Conservation (phyloP, 2,113 vertebrate species). For the Emydocephalus ijimae region DNA sequence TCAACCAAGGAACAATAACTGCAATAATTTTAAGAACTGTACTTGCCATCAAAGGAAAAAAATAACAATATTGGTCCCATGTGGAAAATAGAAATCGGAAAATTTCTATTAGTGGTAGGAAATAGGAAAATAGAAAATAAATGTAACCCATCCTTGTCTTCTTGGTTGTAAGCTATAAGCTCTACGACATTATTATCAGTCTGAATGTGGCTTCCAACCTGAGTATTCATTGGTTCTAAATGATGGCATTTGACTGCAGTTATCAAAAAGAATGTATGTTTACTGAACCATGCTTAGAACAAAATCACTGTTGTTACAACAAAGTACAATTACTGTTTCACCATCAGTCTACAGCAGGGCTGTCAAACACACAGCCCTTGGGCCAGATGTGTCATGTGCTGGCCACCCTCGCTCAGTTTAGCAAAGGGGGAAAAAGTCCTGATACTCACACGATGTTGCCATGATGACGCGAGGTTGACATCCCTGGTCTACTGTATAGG, state of each 20-base stretch:
- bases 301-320: background rate
- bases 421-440: too few relatives aligned
- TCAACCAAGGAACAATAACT: background rate
- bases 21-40: background rate
- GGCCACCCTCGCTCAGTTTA: too few relatives aligned
- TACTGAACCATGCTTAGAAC: background rate
- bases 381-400: too few relatives aligned
- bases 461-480: too few relatives aligned
- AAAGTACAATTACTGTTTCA: background rate
- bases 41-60: background rate
- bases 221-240: background rate
- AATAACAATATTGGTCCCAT: background rate
- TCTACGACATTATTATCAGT: background rate
- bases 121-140: constrained; percentile 1
- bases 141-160: background rate
- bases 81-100: too few relatives aligned
- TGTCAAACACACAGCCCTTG: too few relatives aligned
- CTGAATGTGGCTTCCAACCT: background rate
- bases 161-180: background rate
- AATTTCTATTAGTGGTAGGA: too few relatives aligned
- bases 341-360: background rate
- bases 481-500: too few relatives aligned
- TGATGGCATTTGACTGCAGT: background rate
- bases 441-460: too few relatives aligned
- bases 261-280: background rate